Evolutionary conservation across 1,140 invertebrate genomes (phyloP).

Genomic region (Sitodiplosis mosellana): DNA sequence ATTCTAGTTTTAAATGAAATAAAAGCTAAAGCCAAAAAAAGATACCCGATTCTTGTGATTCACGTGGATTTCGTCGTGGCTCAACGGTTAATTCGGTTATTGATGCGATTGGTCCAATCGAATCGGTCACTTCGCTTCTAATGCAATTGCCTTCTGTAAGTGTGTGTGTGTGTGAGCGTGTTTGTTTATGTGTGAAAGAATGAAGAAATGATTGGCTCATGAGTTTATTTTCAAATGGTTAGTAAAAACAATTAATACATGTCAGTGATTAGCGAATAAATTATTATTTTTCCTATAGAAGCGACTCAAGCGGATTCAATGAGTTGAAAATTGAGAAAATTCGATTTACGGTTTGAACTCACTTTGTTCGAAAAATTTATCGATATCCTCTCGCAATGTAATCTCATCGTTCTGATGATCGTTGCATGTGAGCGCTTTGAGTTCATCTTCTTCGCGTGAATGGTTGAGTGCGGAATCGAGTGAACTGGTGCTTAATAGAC

Average conservation of each 20-base stretch:
- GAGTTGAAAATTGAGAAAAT: neutral
- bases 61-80: neutral
- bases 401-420: neutral
- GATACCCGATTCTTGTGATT: conserved; percentile 3
- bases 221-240: neutral
- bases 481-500: conserved; percentile 50
- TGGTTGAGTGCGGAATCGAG: conserved; percentile 69
- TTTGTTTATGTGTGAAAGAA: too few species aligned
- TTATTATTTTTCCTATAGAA: too few species aligned
- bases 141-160: neutral
- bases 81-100: neutral
- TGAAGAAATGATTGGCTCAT: neutral
- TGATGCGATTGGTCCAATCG: neutral
- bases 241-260: neutral
- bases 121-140: neutral
- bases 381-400: conserved; percentile 4
- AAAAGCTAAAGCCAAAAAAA: neutral
- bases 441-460: conserved; percentile 56
- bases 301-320: neutral
- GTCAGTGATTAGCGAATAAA: too few species aligned
- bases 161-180: too few species aligned
- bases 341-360: conserved; percentile 2
- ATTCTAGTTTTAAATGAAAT: too few species aligned
- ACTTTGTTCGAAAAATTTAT: conserved; percentile 7
- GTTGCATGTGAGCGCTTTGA: conserved; percentile 25